phyloP scores from a whole-genome alignment of 2,888 invertebrate genomes.

The Acanthococcus lagerstroemiae region DNA sequence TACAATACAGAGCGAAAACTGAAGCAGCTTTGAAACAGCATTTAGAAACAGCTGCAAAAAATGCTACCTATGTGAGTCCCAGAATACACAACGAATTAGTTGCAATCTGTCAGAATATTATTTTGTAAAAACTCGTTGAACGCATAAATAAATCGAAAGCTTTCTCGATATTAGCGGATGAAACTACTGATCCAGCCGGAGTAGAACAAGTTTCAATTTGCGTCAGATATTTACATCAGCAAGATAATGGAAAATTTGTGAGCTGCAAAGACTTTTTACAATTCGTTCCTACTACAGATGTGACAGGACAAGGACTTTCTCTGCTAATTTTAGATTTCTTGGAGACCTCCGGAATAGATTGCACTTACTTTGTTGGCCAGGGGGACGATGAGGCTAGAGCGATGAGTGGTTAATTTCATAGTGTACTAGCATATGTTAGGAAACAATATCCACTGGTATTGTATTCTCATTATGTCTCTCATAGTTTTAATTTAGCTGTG shows the following conservation, averaged over 20 bases:
- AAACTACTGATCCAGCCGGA: constrained; percentile 38
- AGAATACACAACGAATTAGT: constrained; percentile 39
- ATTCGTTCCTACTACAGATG: constrained; percentile 13
- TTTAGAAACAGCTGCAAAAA: too few species aligned
- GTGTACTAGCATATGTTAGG: constrained; percentile 4
- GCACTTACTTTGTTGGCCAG: constrained; percentile 10
- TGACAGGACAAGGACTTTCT: constrained; percentile 12
- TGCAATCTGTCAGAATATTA: constrained; percentile 34
- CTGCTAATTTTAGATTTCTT: constrained; percentile 4
- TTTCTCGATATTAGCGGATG: constrained; percentile 33
- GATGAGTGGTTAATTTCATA: constrained; percentile 8
- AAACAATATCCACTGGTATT: constrained; percentile 3
- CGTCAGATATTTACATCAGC: constrained; percentile 34
- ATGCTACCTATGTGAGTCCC: constrained; percentile 38
- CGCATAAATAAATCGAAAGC: constrained; percentile 33
- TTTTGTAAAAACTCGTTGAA: constrained; percentile 35
- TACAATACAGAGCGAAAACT: not conserved
- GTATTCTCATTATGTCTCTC: constrained; percentile 2
- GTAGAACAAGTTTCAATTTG: constrained; percentile 38
- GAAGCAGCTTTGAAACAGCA: not conserved
- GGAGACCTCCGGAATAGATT: not conserved
- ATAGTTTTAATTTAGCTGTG: constrained; percentile 6
- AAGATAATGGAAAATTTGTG: too few species aligned
- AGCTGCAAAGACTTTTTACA: constrained; percentile 10
- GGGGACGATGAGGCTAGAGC: constrained; percentile 23